Evolutionary conservation across 2,797 vertebrate genomes (phyloP), one percentile per base, ranked within the genome.

Genomic region (Syncerus caffer): DNA sequence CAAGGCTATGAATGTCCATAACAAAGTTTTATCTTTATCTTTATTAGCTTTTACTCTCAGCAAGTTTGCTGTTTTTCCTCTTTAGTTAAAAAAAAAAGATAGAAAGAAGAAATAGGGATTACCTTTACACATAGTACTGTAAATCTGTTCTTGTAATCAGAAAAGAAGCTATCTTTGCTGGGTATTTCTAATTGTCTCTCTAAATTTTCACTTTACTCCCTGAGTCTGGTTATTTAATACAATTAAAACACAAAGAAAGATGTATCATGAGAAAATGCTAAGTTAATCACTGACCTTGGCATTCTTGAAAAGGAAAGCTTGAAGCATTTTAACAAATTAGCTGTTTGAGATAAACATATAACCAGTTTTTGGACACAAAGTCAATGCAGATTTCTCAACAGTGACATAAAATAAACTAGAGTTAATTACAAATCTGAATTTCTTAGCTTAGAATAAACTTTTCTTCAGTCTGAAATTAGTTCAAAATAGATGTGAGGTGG

Each of bases 351-450:
- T 90, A 94, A 85, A 67, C 38, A 23, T 53, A 79, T 42, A 84
- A 64, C 23, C 17, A 94, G 27, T 11, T 89, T 80, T 90, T 78
- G 17, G 55, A 94, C 92, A 88, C 50, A 58, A 42, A 85, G 42
- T 58, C 27, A 29, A 96, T 47, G 47, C 16, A 57, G 21, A 96
- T 92, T 89, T 84, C 74, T 64, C 80, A 91, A 23, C 12, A 84
- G 34, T 83, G 38, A 74, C 47, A 74, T 25, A 79, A 92, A 79
- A 71, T 1, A 79, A 78, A 92, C n/a, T 29, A 87, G 17, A 95
- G 38, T 95, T 62, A 93, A 92, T 95, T 93, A 92, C n/a, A 86
- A 86, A 89, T 62, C 38, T 58, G 19, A 23, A 45, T 89, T 96
- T 92, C 38, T 85, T 47, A 95, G 15, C 29, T 27, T 74, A 17